Conservation (phyloP, 2,113 vertebrate species). For the Heterotis niloticus region DNA sequence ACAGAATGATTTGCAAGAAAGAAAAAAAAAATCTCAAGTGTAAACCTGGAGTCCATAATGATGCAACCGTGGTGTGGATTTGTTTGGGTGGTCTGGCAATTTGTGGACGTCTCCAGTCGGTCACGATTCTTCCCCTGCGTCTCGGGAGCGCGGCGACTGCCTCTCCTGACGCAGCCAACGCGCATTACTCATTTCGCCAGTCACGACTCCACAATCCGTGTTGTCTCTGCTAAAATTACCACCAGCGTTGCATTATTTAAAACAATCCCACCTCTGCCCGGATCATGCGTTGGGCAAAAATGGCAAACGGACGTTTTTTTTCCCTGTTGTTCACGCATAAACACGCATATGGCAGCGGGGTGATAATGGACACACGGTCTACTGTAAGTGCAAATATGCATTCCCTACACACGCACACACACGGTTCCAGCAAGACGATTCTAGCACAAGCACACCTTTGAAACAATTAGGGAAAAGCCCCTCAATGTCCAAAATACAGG, state of each 20-base stretch:
- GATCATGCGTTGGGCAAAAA: constrained; percentile 60
- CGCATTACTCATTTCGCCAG: constrained; percentile 96
- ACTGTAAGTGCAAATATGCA: constrained; percentile 2
- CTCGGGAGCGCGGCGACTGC: constrained; percentile 95
- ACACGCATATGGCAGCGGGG: constrained; percentile 3
- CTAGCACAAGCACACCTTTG: too few species aligned
- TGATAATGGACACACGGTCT: background rate
- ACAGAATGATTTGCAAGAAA: background rate
- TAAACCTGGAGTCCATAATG: constrained; percentile 42
- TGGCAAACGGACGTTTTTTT: constrained; percentile 42
- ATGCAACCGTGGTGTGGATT: constrained; percentile 61
- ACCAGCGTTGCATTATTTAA: constrained; percentile 83
- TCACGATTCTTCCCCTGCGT: constrained; percentile 97
- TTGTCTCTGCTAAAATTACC: constrained; percentile 82
- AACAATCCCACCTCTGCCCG: constrained; percentile 66
- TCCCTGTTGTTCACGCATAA: background rate
- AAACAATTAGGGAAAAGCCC: too few species aligned
- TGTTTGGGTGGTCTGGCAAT: constrained; percentile 70
- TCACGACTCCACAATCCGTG: constrained; percentile 96
- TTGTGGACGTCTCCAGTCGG: constrained; percentile 89
- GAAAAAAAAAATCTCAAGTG: background rate
- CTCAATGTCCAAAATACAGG: too few species aligned
- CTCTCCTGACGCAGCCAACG: constrained; percentile 94
- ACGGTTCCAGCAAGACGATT: background rate
- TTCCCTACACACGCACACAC: background rate